phyloP scores from a whole-genome alignment of 2,113 vertebrate species.

The Suricata suricatta region DNA sequence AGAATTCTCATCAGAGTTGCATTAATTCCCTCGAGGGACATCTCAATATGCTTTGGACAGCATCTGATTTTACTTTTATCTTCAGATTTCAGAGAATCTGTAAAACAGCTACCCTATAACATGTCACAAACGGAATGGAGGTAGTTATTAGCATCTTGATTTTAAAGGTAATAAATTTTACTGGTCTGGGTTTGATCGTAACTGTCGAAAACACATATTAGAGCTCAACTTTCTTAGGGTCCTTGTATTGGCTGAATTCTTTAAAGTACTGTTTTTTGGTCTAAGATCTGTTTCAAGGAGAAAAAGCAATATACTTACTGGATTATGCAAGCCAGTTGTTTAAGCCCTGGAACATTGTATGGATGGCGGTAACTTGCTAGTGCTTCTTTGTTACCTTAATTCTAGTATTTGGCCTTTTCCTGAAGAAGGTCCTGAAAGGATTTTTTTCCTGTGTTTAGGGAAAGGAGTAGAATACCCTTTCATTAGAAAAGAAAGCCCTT shows the following conservation, averaged over 20 bases:
- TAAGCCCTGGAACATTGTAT: neutral
- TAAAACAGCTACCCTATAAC: neutral
- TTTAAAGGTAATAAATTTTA: slow-evolving; percentile 31
- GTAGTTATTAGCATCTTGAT: neutral
- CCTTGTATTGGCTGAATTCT: neutral
- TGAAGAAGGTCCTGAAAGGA: neutral
- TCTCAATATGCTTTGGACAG: slow-evolving; percentile 19
- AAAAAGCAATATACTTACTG: neutral
- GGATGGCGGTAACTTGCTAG: neutral
- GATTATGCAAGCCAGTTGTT: neutral
- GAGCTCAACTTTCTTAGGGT: neutral
- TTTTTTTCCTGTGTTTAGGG: neutral
- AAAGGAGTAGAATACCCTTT: neutral
- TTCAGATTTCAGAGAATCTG: slow-evolving; percentile 44
- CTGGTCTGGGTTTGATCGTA: neutral
- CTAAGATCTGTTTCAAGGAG: neutral
- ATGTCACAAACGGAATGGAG: neutral
- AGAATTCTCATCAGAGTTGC: slow-evolving; percentile 62
- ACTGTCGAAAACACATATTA: neutral
- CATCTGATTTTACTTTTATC: slow-evolving; percentile 67
- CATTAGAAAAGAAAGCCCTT: neutral
- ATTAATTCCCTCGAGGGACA: slow-evolving; percentile 38
- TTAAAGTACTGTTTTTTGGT: neutral
- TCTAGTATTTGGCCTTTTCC: slow-evolving; percentile 11
- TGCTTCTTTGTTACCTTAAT: neutral